phyloP scores from a whole-genome alignment of 2,797 vertebrate species.

The Microctenopoma lineatum region DNA sequence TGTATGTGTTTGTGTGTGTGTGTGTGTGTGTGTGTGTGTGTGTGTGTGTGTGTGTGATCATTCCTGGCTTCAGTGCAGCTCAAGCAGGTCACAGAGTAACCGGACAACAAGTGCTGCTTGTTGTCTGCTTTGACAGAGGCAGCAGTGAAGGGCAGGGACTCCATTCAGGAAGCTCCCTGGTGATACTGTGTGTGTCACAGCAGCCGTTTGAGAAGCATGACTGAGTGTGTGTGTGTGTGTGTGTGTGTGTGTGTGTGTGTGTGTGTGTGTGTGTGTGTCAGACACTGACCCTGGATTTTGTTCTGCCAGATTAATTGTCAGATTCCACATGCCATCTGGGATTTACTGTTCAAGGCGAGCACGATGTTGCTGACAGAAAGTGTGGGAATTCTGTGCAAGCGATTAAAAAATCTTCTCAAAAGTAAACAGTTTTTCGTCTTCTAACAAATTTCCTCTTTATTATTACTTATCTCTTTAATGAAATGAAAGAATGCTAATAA shows the following conservation, averaged over 20 bases:
- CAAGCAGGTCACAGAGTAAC: conserved; percentile 49
- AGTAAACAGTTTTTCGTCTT: background rate
- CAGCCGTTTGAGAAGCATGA: conserved; percentile 21
- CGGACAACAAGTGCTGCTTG: conserved; percentile 62
- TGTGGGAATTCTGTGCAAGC: conserved; percentile 32
- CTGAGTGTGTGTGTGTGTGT: conserved; percentile 22
- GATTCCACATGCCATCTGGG: conserved; percentile 56
- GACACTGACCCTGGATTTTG: conserved; percentile 58
- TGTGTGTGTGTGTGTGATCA: conserved; percentile 22
- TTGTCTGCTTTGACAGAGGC: conserved; percentile 61
- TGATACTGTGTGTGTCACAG: conserved; percentile 43
- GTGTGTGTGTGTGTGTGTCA: conserved; percentile 41
- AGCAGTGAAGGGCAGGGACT: conserved; percentile 46
- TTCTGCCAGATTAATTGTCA: conserved; percentile 64
- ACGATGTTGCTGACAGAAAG: conserved; percentile 36
- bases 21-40: conserved; percentile 19
- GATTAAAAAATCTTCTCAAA: conserved; percentile 5
- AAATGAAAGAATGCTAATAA: too few relatives aligned
- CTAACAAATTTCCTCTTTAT: conserved; percentile 10
- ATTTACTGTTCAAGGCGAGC: conserved; percentile 53
- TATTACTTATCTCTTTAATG: conserved; percentile 5
- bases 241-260: conserved; percentile 45
- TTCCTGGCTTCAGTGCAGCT: conserved; percentile 42
- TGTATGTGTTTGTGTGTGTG: conserved; percentile 23
- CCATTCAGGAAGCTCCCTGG: conserved; percentile 55